phyloP scores from a whole-genome alignment of 2,113 vertebrate species.

The Ranitomeya variabilis region DNA sequence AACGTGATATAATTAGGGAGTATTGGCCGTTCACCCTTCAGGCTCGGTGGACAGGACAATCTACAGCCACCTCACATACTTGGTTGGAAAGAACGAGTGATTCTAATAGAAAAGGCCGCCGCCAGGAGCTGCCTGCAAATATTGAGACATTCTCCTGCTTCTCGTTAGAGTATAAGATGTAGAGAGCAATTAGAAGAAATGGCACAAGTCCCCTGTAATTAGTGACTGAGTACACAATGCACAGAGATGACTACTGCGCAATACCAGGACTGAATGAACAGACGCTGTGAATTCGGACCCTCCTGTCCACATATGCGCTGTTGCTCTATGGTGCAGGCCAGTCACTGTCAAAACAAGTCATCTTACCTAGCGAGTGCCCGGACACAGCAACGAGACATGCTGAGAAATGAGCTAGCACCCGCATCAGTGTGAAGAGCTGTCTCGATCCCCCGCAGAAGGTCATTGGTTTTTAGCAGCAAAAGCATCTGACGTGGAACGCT shows the following conservation, averaged over 20 bases:
- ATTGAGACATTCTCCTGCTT: background rate
- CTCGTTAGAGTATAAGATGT: background rate
- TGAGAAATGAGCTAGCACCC: constrained; percentile 91
- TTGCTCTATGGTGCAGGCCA: too few relatives aligned
- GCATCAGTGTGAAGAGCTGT: constrained; percentile 84
- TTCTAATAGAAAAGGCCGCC: background rate
- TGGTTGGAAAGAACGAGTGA: background rate
- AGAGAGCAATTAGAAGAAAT: background rate
- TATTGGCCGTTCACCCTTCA: too few relatives aligned
- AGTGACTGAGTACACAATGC: background rate
- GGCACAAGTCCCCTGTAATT: background rate
- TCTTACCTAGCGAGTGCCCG: constrained; percentile 83
- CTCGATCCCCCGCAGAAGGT: constrained; percentile 92
- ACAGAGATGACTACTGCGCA: background rate
- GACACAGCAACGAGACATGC: constrained; percentile 95
- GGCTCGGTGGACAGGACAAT: too few relatives aligned
- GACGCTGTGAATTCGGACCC: background rate
- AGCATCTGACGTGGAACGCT: constrained; percentile 91
- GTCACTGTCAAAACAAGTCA: too few relatives aligned
- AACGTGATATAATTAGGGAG: too few relatives aligned
- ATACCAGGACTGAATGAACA: background rate
- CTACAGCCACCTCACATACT: background rate
- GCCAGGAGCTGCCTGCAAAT: background rate
- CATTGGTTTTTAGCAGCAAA: constrained; percentile 95
- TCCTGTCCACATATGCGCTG: too few relatives aligned